Base-by-base conservation (phyloP, 2,113 vertebrate genomes). In the Campylomormyrus numenius region DNA sequence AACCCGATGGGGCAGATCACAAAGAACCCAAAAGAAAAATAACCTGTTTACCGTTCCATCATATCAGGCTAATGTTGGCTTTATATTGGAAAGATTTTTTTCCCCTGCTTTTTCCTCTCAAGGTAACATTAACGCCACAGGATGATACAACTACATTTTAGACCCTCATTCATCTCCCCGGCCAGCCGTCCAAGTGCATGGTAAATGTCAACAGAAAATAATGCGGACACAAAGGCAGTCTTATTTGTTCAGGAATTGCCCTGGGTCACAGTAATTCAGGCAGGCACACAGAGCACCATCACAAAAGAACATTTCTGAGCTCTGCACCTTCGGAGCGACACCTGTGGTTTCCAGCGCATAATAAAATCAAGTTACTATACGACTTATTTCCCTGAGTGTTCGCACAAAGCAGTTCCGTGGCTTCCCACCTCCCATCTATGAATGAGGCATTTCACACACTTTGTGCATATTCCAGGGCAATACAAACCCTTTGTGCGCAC, bases 191-290 rank as follows among this genome's bases (percentile, higher is more conserved):
- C 92, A 89, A 93, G 93, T 94, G 94, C 95, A 96, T 95, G 95
- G 95, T 95, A 95, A 96, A 96, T 96, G 96, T 96, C 96, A 96
- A 96, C 95, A 96, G 94, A 96, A 96, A 95, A 96, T 95, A 95
- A 96, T 95, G 94, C 94, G 92, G 94, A 96, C 94, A 95, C 95
- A 95, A 95, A 96, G 94, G 95, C 95, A 95, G 96, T 95, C 94
- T 96, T 95, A 96, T 96, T 96, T 95, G 95, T 95, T 96, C 94
- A 95, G 96, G 94, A 96, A 96, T 95, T 93, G 95, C 95, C 95
- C 94, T 92, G 96, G 95, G 95, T 96, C 95, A 95, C 92, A 66
- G 93, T 94, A 94, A 95, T 95, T 94, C 93, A 96, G 92, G 91
- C 92, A 89, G 94, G 91, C 92, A 89, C 92, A 92, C 89, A 87